Evolutionary conservation across 2,888 invertebrate genomes (phyloP), one percentile per base, ranked within the genome.

Genomic region (Heliconius cydno): DNA sequence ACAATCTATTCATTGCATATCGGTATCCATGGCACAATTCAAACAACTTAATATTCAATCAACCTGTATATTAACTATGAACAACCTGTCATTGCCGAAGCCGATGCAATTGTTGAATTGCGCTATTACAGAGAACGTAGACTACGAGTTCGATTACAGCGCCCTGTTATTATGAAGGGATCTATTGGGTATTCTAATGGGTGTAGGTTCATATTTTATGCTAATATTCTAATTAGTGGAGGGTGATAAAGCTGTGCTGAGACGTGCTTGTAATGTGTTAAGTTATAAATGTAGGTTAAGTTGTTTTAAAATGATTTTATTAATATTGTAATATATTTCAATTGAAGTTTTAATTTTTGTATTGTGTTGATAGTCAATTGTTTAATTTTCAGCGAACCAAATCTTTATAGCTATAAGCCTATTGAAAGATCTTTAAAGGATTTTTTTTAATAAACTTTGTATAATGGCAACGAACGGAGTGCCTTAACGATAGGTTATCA

Each of bases 41-140:
- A 81, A 81, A 46, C 79, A 82, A 84, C 83, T 88, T 88, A 86
- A 87, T 88, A 88, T 87, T 87, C 88, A 86, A 89, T 89, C 86
- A 88, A 84, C 85, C 85, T 80, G 67, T 65, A 83, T 84, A 85
- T 87, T 86, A 87, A 86, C 84, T 81, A 82, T 81, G 85, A 86
- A 88, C 87, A 84, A 84, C 82, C 85, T 85, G 85, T 89, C 88
- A 91, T 92, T 88, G 78, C 82, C 83, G 84, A 85, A 85, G 84
- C 84, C 86, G 83, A 83, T 81, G 78, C 80, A 83, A 85, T 84
- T 7, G 65, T 28, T 65, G 28, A 28, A 65, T 65, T 79, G 82
- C 75, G 74, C 79, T 79, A 82, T 84, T 81, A 78, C 67, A 38
- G 74, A 67, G 82, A 85, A 82, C 67, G 76, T 79, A 82, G 84